phyloP scores from a whole-genome alignment of 2,888 invertebrate species.

The Lochmaea capreae region DNA sequence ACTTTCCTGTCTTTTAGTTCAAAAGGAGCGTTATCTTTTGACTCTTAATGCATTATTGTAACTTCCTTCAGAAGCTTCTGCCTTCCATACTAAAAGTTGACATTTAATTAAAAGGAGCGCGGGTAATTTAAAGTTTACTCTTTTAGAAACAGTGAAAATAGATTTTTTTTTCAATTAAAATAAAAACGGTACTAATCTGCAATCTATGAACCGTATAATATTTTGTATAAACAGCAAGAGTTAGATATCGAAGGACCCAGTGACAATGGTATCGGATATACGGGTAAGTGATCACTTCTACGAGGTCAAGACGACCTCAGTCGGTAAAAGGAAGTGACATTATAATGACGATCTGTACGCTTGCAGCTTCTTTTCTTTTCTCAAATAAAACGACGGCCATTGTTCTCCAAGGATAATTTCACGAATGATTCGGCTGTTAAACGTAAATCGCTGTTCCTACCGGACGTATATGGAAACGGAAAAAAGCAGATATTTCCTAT shows the following conservation, averaged over 20 bases:
- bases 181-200: not conserved
- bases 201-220: slow-evolving; percentile 8
- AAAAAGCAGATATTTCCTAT: slow-evolving; percentile 59
- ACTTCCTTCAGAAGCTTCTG: no score
- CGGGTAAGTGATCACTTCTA: slow-evolving; percentile 62
- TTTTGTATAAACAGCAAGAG: slow-evolving; percentile 7
- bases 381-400: slow-evolving; percentile 53
- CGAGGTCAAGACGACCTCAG: slow-evolving; percentile 62
- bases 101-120: no score
- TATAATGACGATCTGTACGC: slow-evolving; percentile 57
- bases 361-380: slow-evolving; percentile 55
- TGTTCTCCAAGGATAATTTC: slow-evolving; percentile 61
- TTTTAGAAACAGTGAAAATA: no score
- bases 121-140: no score
- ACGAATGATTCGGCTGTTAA: slow-evolving; percentile 60
- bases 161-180: not conserved
- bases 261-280: slow-evolving; percentile 60
- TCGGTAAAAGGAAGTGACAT: slow-evolving; percentile 60
- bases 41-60: no score
- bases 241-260: slow-evolving; percentile 38
- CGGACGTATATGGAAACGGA: slow-evolving; percentile 57
- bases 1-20: no score
- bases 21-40: no score
- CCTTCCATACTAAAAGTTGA: no score
- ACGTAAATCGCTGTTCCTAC: slow-evolving; percentile 54